Conservation (phyloP, 2,113 vertebrate species). For the Protobothrops mucrosquamatus region DNA sequence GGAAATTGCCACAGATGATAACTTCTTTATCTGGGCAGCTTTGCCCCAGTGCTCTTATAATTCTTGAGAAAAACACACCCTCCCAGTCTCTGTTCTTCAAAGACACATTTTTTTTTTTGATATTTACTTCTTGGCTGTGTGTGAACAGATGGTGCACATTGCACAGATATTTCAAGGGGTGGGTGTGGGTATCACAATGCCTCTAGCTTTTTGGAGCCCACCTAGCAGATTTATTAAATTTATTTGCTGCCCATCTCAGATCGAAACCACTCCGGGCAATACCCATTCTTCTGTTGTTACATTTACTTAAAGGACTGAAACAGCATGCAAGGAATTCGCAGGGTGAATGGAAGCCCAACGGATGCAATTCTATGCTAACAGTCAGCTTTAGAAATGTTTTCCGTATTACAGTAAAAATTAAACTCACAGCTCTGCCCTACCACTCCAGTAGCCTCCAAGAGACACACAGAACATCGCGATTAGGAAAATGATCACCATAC, state of each 20-base stretch:
- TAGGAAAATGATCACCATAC: slow-evolving; percentile 85
- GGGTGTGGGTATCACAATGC: not conserved
- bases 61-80: not conserved
- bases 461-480: slow-evolving; percentile 85
- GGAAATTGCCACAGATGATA: slow-evolving; percentile 1
- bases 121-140: not conserved
- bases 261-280: not conserved
- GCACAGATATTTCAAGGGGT: not conserved
- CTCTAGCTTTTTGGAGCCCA: not conserved
- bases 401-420: not conserved
- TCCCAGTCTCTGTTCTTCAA: not conserved
- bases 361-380: not conserved
- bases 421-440: slow-evolving; percentile 82
- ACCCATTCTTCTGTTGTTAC: not conserved
- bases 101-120: not conserved
- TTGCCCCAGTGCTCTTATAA: not conserved
- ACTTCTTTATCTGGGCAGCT: not conserved
- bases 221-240: not conserved
- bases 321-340: not conserved
- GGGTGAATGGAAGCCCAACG: not conserved
- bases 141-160: not conserved
- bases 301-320: not conserved
- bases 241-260: not conserved
- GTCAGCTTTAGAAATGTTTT: not conserved
- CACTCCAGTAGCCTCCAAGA: slow-evolving; percentile 92